A percentile compares a stretch with the other conserved stretches of the same genome.
These are phyloP conservation scores for Belgica antarctica DNA, from an alignment of 2,888 invertebrate species.

Conservation along the genomic window DNA sequence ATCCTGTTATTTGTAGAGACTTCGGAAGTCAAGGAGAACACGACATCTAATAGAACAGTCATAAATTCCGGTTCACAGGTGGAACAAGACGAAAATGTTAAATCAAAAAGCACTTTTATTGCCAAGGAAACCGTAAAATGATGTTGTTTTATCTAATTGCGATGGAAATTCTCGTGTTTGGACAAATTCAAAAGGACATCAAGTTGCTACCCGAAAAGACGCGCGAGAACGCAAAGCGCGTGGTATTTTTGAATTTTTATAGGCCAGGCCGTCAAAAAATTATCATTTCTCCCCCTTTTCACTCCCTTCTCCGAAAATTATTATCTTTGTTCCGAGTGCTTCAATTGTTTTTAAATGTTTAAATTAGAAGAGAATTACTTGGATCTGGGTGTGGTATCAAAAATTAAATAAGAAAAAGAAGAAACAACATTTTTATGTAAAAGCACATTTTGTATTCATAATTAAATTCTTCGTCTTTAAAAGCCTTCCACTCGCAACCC, in stretches of 20 bases:
- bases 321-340: not conserved
- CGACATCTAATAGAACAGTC: not conserved
- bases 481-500: not conserved
- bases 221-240: too few relatives aligned
- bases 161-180: not conserved
- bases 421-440: too few relatives aligned
- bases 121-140: conserved; percentile 1
- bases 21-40: not conserved
- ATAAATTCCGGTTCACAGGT: not conserved
- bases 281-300: not conserved
- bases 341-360: conserved; percentile 5
- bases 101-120: not conserved
- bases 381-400: not conserved
- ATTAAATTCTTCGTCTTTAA: not conserved
- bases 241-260: not conserved
- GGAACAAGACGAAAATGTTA: not conserved
- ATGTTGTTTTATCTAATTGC: not conserved
- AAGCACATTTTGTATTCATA: not conserved
- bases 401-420: too few relatives aligned
- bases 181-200: too few relatives aligned
- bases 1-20: not conserved
- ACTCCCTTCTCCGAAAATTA: not conserved
- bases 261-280: not conserved
- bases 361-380: conserved; percentile 6
- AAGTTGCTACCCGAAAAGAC: not conserved